Conservation (phyloP, 2,113 vertebrate species). For the Campylomormyrus numenius region DNA sequence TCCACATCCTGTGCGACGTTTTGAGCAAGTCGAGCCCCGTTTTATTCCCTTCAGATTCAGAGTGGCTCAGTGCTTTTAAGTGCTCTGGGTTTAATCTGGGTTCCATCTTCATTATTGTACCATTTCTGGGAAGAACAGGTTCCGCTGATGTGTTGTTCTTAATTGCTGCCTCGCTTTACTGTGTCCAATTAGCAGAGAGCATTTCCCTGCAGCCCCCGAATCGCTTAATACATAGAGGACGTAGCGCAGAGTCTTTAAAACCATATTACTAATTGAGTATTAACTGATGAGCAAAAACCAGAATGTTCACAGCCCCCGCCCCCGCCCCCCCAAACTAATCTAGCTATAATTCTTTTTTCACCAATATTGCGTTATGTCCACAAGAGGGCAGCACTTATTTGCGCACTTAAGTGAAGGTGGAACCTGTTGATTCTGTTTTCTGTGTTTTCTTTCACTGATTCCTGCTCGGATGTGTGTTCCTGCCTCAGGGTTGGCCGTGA, state of each 20-base stretch:
- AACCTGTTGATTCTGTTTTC: not conserved
- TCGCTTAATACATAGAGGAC: not conserved
- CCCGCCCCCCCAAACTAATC: not conserved
- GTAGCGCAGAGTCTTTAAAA: not conserved
- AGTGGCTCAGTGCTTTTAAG: not conserved
- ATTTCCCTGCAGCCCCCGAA: not conserved
- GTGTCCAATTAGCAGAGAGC: not conserved
- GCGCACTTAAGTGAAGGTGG: not conserved
- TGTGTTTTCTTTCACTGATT: not conserved
- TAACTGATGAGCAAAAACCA: not conserved
- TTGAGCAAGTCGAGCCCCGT: not conserved
- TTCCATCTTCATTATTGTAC: not conserved
- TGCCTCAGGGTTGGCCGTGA: conserved; percentile 81
- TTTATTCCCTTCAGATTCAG: not conserved
- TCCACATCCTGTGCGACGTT: not conserved
- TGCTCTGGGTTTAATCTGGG: not conserved
- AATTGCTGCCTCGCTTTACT: not conserved
- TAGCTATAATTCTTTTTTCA: not conserved
- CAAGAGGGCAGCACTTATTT: conserved; percentile 8
- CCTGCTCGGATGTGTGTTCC: conserved; percentile 4
- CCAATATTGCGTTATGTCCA: not conserved
- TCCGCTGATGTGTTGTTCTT: not conserved
- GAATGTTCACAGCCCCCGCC: not conserved
- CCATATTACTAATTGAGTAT: not conserved
- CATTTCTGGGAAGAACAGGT: not conserved